These are phyloP conservation scores for Carcina quercana DNA, from an alignment of 2,888 invertebrate species.

Conservation along the genomic window DNA sequence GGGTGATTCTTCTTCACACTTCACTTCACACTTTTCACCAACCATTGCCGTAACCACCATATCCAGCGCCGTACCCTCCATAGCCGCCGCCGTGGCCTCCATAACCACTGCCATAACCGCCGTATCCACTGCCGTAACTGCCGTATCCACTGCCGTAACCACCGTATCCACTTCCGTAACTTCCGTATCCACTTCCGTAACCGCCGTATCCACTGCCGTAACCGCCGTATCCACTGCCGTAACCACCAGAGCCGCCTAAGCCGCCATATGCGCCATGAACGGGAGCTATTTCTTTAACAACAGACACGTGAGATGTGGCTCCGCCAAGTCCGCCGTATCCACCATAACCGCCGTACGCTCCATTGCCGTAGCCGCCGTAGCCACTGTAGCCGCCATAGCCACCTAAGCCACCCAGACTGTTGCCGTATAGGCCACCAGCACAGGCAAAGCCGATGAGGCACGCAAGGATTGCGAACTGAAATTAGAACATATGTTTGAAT, in stretches of 20 bases:
- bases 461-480: slow-evolving; percentile 31
- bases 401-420: slow-evolving; percentile 13
- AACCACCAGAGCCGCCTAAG: slow-evolving; percentile 7
- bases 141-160: slow-evolving; percentile 13
- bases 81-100: slow-evolving; percentile 7
- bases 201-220: slow-evolving; percentile 10
- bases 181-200: slow-evolving; percentile 16
- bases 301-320: slow-evolving; percentile 6
- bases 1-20: too few species aligned
- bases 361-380: slow-evolving; percentile 15
- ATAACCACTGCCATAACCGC: slow-evolving; percentile 19
- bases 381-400: slow-evolving; percentile 17
- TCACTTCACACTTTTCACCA: too few species aligned
- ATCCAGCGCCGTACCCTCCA: slow-evolving; percentile 5
- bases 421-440: slow-evolving; percentile 28
- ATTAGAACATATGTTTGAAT: neutral
- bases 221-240: slow-evolving; percentile 14
- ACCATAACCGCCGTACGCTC: slow-evolving; percentile 14
- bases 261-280: slow-evolving; percentile 6
- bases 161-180: too few species aligned
- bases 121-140: slow-evolving; percentile 8
- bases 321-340: slow-evolving; percentile 13
- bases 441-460: slow-evolving; percentile 37
- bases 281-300: slow-evolving; percentile 3
- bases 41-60: slow-evolving; percentile 11